These are phyloP conservation scores for Ethmia dodecea DNA, from an alignment of 2,888 invertebrate genomes.

Conservation along the genomic window DNA sequence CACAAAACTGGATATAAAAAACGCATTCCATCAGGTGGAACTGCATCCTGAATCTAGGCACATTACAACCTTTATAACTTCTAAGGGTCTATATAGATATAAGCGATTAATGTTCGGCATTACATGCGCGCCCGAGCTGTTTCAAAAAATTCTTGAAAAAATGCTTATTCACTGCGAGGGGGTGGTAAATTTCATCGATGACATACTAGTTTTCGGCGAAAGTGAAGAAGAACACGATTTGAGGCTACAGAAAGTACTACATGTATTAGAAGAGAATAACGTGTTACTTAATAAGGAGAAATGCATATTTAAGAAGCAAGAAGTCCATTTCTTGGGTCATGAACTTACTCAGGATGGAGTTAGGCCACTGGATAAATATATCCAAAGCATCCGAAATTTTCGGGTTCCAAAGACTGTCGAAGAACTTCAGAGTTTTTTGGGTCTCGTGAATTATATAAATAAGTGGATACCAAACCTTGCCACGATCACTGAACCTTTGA, in stretches of 20 bases:
- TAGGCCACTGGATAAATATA: no score
- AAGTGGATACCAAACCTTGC: constrained; percentile 11
- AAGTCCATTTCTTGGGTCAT: no score
- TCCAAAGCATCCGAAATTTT: no score
- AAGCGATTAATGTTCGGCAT: constrained; percentile 47
- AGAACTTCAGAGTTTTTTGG: constrained; percentile 22
- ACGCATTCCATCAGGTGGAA: constrained; percentile 2
- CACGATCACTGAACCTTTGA: constrained; percentile 5
- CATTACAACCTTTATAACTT: neutral
- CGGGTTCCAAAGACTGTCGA: constrained; percentile 11
- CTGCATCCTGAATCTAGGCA: constrained; percentile 1
- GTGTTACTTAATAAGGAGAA: no score
- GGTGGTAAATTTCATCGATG: constrained; percentile 39
- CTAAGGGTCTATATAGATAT: constrained; percentile 33
- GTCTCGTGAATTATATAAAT: constrained; percentile 16
- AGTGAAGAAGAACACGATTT: constrained; percentile 15
- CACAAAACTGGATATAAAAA: neutral
- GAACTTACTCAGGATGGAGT: no score
- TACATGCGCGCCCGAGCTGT: constrained; percentile 40
- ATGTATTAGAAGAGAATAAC: no score
- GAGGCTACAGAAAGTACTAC: constrained; percentile 23
- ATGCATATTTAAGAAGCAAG: no score
- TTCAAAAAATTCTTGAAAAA: constrained; percentile 35
- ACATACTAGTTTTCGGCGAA: no score
- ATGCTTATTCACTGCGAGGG: constrained; percentile 33